These are phyloP conservation scores for Anarhynchus alexandrinus DNA, from an alignment of 2,113 vertebrate species.

Conservation along the genomic window DNA sequence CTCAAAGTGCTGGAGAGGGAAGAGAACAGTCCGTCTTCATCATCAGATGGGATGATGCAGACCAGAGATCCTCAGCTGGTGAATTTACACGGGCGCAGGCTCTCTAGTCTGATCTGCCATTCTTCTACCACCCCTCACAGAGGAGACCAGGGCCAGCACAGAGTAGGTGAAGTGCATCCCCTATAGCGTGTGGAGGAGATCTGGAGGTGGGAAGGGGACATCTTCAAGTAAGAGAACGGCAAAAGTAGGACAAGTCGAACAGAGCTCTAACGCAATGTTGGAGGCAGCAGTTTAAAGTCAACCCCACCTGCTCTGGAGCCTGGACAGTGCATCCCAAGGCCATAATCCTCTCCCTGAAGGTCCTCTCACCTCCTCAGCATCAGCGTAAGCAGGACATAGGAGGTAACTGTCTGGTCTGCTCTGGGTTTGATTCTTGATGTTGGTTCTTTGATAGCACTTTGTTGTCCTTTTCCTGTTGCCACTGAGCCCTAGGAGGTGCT, in stretches of 20 bases:
- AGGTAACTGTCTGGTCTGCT: neutral
- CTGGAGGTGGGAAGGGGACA: neutral
- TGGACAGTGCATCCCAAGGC: neutral
- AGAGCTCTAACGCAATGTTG: rapidly evolving
- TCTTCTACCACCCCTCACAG: neutral
- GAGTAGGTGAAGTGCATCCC: neutral
- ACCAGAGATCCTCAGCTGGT: neutral
- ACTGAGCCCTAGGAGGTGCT: neutral
- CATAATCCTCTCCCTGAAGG: neutral
- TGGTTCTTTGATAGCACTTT: neutral
- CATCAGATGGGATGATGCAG: neutral
- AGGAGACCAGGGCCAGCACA: neutral
- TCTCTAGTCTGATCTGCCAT: neutral
- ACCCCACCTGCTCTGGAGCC: neutral
- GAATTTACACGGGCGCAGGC: neutral
- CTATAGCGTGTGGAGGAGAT: neutral
- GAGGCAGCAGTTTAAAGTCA: neutral
- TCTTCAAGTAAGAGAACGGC: neutral
- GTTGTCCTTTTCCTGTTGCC: neutral
- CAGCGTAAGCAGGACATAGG: neutral
- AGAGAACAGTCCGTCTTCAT: neutral
- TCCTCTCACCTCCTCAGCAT: neutral
- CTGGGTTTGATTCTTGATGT: neutral
- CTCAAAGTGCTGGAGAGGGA: neutral
- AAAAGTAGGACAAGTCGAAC: neutral